phyloP scores from a whole-genome alignment of 1,140 invertebrate species.

The Colletes latitarsis region DNA sequence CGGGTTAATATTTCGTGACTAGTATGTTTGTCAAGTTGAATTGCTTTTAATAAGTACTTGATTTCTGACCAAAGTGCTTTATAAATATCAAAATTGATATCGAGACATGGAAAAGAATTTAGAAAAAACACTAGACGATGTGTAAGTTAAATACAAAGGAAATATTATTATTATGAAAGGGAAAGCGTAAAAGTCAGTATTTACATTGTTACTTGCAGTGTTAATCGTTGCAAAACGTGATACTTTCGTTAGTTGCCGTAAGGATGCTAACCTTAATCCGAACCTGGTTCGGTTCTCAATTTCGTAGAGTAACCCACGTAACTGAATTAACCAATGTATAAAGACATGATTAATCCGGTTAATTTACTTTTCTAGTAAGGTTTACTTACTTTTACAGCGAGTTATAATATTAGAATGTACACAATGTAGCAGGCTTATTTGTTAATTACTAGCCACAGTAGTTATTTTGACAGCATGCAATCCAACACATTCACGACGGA shows the following conservation, averaged over 20 bases:
- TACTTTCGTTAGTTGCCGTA: neutral
- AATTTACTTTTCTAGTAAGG: too few species aligned
- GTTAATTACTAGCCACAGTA: too few species aligned
- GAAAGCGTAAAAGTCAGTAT: conserved; percentile 21
- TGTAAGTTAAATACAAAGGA: conserved; percentile 69
- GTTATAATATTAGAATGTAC: too few species aligned
- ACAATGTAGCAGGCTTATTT: too few species aligned
- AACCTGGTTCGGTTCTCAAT: too few species aligned
- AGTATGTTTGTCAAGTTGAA: neutral
- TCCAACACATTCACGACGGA: too few species aligned
- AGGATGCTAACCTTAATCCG: too few species aligned
- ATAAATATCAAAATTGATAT: too few species aligned
- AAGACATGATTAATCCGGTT: too few species aligned
- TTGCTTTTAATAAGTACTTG: neutral
- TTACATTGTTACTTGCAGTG: neutral
- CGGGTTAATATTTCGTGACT: too few species aligned
- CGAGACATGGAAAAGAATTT: conserved; percentile 76
- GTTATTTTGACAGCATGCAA: too few species aligned
- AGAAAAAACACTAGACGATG: conserved; percentile 76
- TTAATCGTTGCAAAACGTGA: neutral
- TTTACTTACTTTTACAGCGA: too few species aligned
- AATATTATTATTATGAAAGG: neutral
- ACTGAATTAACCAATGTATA: neutral
- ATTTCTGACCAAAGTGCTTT: neutral
- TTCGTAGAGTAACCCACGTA: neutral